phyloP scores from a whole-genome alignment of 1,140 invertebrate species.

The Himalopsyche phryganea region DNA sequence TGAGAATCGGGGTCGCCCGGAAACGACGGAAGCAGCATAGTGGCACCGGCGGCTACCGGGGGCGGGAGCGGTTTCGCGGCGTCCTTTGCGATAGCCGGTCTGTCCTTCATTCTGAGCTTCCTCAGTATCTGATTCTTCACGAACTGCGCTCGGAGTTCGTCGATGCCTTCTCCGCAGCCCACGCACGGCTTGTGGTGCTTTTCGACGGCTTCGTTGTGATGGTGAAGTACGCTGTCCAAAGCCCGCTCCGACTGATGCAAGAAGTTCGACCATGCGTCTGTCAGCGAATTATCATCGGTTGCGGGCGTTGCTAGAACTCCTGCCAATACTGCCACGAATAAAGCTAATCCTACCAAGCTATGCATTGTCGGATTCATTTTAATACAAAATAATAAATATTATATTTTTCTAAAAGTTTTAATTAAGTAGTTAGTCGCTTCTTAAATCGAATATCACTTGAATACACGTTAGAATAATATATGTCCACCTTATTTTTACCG shows the following conservation, averaged over 20 bases:
- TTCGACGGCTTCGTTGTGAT: constrained; percentile 2
- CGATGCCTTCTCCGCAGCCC: constrained; percentile 44
- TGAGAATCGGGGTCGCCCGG: constrained; percentile 33
- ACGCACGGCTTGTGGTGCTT: constrained; percentile 34
- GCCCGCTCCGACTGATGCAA: constrained; percentile 19
- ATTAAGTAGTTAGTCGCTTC: no score
- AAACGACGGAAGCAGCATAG: constrained; percentile 19
- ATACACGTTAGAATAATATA: no score
- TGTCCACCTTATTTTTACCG: no score
- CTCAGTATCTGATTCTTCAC: constrained; percentile 57
- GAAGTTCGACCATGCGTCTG: constrained; percentile 25
- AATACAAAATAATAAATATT: no score
- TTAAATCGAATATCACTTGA: no score
- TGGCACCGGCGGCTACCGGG: constrained; percentile 64
- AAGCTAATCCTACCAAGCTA: no score
- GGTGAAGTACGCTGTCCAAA: constrained; percentile 17
- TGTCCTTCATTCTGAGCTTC: constrained; percentile 52
- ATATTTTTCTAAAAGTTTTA: no score
- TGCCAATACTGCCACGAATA: no score
- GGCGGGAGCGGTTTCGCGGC: constrained; percentile 61
- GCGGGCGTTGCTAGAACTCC: neutral
- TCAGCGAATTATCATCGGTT: neutral
- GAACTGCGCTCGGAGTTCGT: constrained; percentile 51
- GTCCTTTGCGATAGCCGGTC: constrained; percentile 45
- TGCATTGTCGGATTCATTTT: no score